phyloP scores from a whole-genome alignment of 2,113 vertebrate genomes.

The Pollimyrus isidori region DNA sequence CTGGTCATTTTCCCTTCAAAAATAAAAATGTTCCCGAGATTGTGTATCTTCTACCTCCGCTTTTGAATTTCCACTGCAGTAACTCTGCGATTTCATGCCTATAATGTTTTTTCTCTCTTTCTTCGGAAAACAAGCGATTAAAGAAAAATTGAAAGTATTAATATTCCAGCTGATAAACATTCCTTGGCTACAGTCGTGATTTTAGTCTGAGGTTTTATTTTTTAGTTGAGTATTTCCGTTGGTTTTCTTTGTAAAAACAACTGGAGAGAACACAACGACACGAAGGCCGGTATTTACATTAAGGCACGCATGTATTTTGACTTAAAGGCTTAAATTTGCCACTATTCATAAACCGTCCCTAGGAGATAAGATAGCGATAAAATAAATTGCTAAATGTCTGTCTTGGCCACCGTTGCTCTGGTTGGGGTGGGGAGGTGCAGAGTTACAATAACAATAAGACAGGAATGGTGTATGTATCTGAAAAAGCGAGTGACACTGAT shows the following conservation, averaged over 20 bases:
- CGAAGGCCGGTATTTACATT: background rate
- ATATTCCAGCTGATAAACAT: background rate
- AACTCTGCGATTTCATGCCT: background rate
- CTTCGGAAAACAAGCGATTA: background rate
- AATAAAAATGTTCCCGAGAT: constrained; percentile 38
- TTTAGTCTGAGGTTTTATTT: background rate
- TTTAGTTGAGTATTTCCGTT: background rate
- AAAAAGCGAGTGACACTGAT: background rate
- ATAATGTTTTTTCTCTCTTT: background rate
- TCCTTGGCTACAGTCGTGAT: background rate
- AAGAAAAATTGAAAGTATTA: background rate
- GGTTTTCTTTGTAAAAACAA: background rate
- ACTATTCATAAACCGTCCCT: background rate
- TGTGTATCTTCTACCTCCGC: background rate
- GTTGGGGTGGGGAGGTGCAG: background rate
- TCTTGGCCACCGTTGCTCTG: background rate
- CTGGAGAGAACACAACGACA: background rate
- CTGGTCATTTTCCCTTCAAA: constrained; percentile 68
- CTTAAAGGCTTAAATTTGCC: background rate
- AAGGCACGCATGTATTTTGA: background rate
- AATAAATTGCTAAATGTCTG: background rate
- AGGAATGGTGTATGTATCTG: constrained; percentile 4
- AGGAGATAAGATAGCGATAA: background rate
- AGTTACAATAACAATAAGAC: background rate
- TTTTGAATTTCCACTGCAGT: background rate